Conservation (phyloP, 2,113 vertebrate genomes). For the Mirounga angustirostris region DNA sequence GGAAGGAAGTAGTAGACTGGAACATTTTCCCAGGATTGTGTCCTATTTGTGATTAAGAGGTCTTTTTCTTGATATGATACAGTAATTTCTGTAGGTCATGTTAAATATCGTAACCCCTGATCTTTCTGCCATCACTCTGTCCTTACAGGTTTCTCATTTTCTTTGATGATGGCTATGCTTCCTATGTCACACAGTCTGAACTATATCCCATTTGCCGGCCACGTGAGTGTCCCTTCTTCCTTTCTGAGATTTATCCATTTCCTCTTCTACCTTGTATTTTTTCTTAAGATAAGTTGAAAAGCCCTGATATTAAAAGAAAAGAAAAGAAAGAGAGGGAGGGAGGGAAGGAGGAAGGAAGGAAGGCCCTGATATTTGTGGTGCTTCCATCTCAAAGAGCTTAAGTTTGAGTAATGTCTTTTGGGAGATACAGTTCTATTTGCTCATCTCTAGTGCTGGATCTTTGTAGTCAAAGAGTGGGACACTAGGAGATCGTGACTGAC, state of each 20-base stretch:
- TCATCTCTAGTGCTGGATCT: not conserved
- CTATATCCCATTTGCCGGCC: constrained; percentile 96
- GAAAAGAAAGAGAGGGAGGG: no score
- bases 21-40: not conserved
- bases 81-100: not conserved
- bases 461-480: constrained; percentile 21
- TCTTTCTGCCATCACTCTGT: not conserved
- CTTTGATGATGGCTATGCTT: constrained; percentile 98
- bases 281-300: not conserved
- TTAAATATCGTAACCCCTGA: not conserved
- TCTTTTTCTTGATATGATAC: no score
- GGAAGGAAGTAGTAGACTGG: not conserved
- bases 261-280: not conserved
- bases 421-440: not conserved
- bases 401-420: constrained; percentile 1
- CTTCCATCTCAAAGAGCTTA: not conserved
- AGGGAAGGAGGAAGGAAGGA: no score
- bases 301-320: not conserved
- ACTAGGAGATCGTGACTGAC: not conserved
- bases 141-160: constrained; percentile 96
- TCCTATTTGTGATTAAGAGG: not conserved
- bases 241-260: not conserved
- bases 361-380: not conserved
- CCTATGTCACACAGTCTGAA: constrained; percentile 95
- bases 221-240: constrained; percentile 88